These are phyloP conservation scores for Trogon surrucura DNA, from an alignment of 2,113 vertebrate genomes.

Conservation along the genomic window DNA sequence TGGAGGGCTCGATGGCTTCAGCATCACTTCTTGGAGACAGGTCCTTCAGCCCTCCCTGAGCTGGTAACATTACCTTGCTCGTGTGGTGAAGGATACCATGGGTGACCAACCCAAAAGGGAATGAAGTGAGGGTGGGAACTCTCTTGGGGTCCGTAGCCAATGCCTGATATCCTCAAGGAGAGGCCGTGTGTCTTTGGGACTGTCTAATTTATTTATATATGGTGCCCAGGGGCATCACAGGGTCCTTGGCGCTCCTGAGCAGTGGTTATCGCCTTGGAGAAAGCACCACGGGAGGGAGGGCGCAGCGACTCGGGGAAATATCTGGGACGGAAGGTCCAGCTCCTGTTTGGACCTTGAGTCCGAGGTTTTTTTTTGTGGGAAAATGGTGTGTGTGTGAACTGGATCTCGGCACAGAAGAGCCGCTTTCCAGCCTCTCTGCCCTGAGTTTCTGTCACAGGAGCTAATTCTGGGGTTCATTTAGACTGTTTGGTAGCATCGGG, in stretches of 20 bases:
- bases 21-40: background rate
- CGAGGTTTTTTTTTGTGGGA: background rate
- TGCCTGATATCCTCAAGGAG: background rate
- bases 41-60: background rate
- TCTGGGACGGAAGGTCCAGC: background rate
- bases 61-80: background rate
- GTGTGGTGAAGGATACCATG: background rate
- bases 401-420: accelerated
- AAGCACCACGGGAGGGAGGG: background rate
- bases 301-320: accelerated
- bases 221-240: background rate
- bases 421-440: background rate
- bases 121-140: background rate
- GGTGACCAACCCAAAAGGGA: background rate
- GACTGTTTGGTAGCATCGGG: accelerated
- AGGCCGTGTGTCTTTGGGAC: background rate
- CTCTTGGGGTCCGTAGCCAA: background rate
- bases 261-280: accelerated
- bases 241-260: background rate
- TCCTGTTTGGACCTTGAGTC: background rate
- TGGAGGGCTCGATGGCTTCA: background rate
- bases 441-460: accelerated
- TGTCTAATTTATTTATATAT: accelerated
- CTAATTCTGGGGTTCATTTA: accelerated
- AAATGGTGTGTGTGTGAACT: background rate